These are phyloP conservation scores for Peromyscus californicus DNA, from an alignment of 2,113 vertebrate species.

Conservation along the genomic window DNA sequence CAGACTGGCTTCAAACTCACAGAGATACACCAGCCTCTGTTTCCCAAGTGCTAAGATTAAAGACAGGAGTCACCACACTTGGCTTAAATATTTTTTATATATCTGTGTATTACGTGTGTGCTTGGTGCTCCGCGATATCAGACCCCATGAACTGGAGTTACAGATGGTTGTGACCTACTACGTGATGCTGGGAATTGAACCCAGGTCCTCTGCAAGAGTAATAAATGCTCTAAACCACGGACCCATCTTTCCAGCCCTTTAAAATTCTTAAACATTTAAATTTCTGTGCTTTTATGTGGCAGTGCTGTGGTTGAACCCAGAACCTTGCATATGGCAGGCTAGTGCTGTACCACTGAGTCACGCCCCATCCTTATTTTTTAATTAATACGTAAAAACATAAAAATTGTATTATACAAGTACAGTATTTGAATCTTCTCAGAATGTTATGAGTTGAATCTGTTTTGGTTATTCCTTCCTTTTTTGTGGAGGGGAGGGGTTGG, in stretches of 20 bases:
- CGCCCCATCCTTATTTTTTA: not conserved
- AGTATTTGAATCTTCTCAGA: not conserved
- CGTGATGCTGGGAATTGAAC: not conserved
- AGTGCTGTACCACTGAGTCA: not conserved
- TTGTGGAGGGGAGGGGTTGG: no score
- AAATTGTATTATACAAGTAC: not conserved
- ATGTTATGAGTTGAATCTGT: not conserved
- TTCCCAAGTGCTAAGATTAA: not conserved
- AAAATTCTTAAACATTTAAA: not conserved
- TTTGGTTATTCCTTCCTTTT: not conserved
- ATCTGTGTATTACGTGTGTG: not conserved
- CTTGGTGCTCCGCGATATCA: not conserved
- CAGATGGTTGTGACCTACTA: not conserved
- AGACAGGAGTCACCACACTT: rapidly evolving
- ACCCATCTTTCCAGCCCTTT: not conserved
- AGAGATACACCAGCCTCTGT: not conserved
- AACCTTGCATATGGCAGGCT: not conserved
- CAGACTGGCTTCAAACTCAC: not conserved
- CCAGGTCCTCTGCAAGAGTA: not conserved
- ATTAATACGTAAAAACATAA: not conserved
- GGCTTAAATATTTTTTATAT: not conserved
- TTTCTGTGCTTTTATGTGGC: not conserved
- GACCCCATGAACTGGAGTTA: not conserved
- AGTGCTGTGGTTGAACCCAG: not conserved
- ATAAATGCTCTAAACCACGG: not conserved